These are phyloP conservation scores for Eucera pruinosa DNA, from an alignment of 2,888 invertebrate genomes.

Conservation along the genomic window DNA sequence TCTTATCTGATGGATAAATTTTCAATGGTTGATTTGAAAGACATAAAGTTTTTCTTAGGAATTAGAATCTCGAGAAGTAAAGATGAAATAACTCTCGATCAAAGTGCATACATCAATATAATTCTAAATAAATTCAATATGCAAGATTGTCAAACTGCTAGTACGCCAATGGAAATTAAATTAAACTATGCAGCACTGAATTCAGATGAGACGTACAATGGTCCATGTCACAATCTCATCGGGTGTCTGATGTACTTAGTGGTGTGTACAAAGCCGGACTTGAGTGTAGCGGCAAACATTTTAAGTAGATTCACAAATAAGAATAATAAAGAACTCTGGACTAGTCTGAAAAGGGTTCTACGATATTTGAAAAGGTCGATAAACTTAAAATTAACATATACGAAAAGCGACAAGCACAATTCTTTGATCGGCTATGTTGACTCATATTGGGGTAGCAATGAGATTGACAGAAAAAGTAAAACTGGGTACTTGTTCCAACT, in stretches of 20 bases:
- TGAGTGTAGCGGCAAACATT: too few relatives aligned
- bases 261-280: too few relatives aligned
- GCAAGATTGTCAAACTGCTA: not conserved
- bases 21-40: not conserved
- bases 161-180: not conserved
- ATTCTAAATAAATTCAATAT: not conserved
- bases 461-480: constrained; percentile 48
- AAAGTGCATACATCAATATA: not conserved
- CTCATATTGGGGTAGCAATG: not conserved
- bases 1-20: not conserved
- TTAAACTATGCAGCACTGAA: too few relatives aligned
- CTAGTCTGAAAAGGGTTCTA: not conserved
- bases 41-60: not conserved
- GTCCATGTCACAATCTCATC: too few relatives aligned
- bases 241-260: too few relatives aligned
- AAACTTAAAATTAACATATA: not conserved
- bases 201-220: too few relatives aligned
- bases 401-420: not conserved
- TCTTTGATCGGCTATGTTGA: not conserved
- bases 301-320: too few relatives aligned
- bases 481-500: constrained; percentile 57
- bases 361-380: not conserved
- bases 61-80: not conserved
- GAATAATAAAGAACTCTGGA: too few relatives aligned
- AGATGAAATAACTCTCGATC: not conserved